Base-by-base conservation (phyloP, 2,113 vertebrate genomes). In the Holacanthus passer region DNA sequence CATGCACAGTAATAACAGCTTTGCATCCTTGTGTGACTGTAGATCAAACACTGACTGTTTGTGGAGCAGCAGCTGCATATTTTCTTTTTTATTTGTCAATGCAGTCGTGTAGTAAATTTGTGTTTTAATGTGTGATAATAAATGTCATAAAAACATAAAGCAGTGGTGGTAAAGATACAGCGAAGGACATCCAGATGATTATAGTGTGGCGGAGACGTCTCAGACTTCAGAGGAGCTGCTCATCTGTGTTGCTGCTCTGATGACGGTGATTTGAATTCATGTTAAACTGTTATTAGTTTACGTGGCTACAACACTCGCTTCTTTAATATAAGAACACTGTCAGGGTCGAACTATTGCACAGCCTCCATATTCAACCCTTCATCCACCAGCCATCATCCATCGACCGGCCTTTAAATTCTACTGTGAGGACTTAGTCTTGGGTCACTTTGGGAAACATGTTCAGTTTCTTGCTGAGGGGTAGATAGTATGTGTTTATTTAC, bases 121-220 rank as follows among this genome's bases (percentile, higher is more conserved):
- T 0, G 22, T 24, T 39, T 81, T 63, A 56, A 76, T 70, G 73
- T 32, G 0, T 3, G 65, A 76, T n/a, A 47, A 63, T 76, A 82
- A 82, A 81, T 12, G 53, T 9, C 4, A 55, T 76, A 69, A 76
- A 67, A 60, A 29, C 56, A 29, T 19, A 29, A 47, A 64, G 65
- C 56, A 5, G 71, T 9, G 55, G 71, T 20, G 59, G 74, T 68
- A 74, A 82, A 70, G 79, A 59, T 0, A 20, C 70, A 16, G 31
- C 5, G 79, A 68, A 81, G 79, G 79, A 60, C 79, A 13, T 50
- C 19, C 13, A 16, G 63, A 68, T 43, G 62, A 73, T 81, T 41
- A 43, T 1, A 24, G 60, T 5, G 67, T 0, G 27, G 56, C 1
- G 65, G 69, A 32, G n/a, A n/a, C n/a, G n/a, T 9, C 35, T 31